Evolutionary conservation across 2,888 invertebrate genomes (phyloP), one percentile per base, ranked within the genome.

Genomic region (Ornithoptera alexandrae): DNA sequence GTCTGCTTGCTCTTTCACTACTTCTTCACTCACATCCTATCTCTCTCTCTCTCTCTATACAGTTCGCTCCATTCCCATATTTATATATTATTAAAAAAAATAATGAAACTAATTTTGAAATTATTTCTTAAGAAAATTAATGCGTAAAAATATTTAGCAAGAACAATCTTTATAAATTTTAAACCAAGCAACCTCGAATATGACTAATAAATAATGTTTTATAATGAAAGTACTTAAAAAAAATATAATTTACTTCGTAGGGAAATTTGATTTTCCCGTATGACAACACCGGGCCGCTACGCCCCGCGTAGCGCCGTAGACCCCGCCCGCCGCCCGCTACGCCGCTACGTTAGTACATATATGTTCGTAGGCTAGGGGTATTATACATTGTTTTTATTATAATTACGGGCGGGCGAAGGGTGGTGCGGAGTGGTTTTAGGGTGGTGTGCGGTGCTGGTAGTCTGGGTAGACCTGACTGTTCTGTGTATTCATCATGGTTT

Each of bases 321-420:
- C 88, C 87, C 89, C 89, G 87, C 89, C 89, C 86, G 88, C 80
- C 77, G 77, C 76, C 80, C 77, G 77, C 76, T 80, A 79, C 72
- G 71, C 60, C 72, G 74, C 73, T 75, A 74, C 64, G 68, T 66
- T 63, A 65, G 42, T 71, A 67, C 64, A 68, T 70, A 75, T 73
- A 72, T 68, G 62, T 46, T n/a, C 68, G 66, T 73, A 72, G 74
- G 73, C 74, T 74, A 73, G 71, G 67, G 73, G 72, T 77, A 75
- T 74, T 76, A 77, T 75, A 76, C 69, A 57, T 63, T 74, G 72
- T 71, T 72, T 75, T 74, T 73, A 72, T 73, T 72, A 72, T 75
- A 74, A 75, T 74, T 75, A 74, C 70, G 65, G 68, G 50, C 17
- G 69, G 67, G 57, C 10, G 39, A 5, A 65, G 46, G 30, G 50